Conservation (phyloP, 2,113 vertebrate species). For the Pedetes capensis region DNA sequence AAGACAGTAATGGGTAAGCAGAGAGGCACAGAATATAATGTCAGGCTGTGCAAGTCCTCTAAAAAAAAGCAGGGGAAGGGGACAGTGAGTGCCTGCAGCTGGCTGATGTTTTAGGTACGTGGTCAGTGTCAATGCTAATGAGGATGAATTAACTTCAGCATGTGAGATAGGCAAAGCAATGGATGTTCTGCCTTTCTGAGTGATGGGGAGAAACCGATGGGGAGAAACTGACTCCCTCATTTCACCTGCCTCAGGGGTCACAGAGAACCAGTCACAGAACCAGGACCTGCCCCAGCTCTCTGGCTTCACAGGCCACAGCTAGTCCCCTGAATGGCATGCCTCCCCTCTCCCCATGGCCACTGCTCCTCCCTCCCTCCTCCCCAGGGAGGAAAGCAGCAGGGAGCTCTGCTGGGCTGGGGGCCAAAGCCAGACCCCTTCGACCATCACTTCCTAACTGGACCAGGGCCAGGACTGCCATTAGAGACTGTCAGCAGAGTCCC, state of each 20-base stretch:
- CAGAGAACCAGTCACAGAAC: background rate
- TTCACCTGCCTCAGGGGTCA: background rate
- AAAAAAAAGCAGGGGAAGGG: background rate
- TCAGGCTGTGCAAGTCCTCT: background rate
- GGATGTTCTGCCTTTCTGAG: background rate
- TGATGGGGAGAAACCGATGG: background rate
- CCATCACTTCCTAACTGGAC: too few relatives aligned
- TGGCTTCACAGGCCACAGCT: background rate
- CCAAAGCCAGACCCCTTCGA: background rate
- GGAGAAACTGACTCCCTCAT: too few relatives aligned
- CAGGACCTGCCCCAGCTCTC: background rate
- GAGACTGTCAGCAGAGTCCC: background rate
- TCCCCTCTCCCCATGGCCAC: too few relatives aligned
- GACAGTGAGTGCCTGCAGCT: accelerated
- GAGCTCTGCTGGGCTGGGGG: background rate
- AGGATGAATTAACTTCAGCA: background rate
- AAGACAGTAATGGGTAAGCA: background rate
- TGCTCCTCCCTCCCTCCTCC: background rate
- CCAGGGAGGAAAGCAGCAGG: background rate
- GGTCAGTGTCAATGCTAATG: background rate
- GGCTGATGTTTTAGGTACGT: background rate
- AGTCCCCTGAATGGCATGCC: accelerated
- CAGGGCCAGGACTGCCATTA: background rate
- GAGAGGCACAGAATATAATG: background rate
- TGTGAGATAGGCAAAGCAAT: background rate